phyloP scores from a whole-genome alignment of 2,888 invertebrate genomes.

The Hydrotaea cyrtoneurina region DNA sequence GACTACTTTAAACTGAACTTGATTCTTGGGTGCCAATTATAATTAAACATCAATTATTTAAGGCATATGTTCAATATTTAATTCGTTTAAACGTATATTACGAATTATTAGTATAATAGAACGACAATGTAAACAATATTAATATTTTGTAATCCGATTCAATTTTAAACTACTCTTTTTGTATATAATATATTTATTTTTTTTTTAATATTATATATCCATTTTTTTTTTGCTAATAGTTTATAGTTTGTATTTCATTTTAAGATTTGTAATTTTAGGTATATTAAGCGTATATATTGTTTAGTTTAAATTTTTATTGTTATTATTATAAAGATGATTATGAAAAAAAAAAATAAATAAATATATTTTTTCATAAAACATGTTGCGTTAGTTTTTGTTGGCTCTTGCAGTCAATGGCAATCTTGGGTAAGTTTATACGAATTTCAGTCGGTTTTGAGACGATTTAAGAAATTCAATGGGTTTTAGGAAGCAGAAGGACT shows the following conservation, averaged over 20 bases:
- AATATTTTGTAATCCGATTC: neutral
- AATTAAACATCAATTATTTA: neutral
- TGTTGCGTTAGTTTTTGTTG: neutral
- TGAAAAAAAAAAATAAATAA: neutral
- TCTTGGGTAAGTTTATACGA: no score
- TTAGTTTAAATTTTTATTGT: neutral
- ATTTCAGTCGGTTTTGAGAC: no score
- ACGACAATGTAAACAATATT: neutral
- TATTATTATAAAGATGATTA: neutral
- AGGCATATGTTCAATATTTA: neutral
- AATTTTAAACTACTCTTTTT: neutral
- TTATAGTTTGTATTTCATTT: neutral
- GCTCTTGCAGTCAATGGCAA: no score
- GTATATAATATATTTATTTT: slow-evolving; percentile 35
- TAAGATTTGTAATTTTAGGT: neutral
- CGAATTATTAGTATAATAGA: neutral
- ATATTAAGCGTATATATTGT: neutral
- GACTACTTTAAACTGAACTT: neutral
- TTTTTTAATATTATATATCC: slow-evolving; percentile 29
- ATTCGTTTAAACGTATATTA: neutral
- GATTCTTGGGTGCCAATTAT: slow-evolving; percentile 55
- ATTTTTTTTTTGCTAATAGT: slow-evolving; percentile 16
- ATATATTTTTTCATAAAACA: neutral
- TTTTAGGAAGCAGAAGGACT: no score
- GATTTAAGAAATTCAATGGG: no score